These are phyloP conservation scores for Hypocryptadius cinnamomeus DNA, from an alignment of 2,113 vertebrate genomes.

Conservation along the genomic window DNA sequence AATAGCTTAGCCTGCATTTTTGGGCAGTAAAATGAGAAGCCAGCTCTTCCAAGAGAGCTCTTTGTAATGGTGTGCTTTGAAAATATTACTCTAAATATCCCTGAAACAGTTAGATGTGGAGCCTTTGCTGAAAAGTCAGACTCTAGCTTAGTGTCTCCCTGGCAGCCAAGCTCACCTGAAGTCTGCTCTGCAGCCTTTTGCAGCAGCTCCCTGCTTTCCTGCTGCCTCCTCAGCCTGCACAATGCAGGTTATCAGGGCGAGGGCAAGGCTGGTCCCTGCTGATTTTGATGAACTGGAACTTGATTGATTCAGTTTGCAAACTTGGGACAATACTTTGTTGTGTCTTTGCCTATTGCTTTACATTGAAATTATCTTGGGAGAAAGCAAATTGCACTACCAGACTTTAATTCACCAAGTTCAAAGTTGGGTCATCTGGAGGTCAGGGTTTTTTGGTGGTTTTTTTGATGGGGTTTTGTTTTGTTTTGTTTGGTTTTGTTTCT, in stretches of 20 bases:
- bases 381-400: background rate
- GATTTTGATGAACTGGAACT: background rate
- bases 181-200: background rate
- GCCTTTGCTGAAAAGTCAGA: background rate
- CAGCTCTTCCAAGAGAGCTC: background rate
- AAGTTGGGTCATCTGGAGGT: slow-evolving; percentile 5
- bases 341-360: background rate
- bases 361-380: background rate
- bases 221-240: background rate
- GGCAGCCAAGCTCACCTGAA: background rate
- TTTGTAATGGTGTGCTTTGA: background rate
- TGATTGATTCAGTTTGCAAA: background rate
- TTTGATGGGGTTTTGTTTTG: background rate
- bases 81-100: background rate
- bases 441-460: background rate
- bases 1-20: background rate
- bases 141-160: background rate
- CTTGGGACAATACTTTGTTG: background rate
- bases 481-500: background rate
- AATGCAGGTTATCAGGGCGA: background rate
- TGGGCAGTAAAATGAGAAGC: background rate
- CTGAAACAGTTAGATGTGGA: background rate
- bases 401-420: background rate
- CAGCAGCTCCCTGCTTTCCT: background rate
- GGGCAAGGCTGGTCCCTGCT: background rate